Conservation (phyloP, 1,140 invertebrate genomes). For the Drosophila sp. region DNA sequence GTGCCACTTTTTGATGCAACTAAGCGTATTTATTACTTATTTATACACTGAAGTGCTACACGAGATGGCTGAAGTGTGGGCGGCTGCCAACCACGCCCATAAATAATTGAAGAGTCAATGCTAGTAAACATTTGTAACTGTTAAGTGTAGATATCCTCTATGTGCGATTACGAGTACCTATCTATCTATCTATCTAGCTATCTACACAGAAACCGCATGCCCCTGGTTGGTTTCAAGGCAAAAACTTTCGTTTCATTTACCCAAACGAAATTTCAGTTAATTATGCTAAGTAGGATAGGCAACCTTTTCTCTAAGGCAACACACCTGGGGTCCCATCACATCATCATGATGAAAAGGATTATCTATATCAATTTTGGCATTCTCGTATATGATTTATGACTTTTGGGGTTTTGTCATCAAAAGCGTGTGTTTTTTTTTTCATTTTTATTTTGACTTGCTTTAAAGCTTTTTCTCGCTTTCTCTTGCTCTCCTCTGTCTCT, state of each 20-base stretch:
- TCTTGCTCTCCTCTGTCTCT: neutral
- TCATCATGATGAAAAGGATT: constrained; percentile 15
- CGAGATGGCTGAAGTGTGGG: constrained; percentile 32
- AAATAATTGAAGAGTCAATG: constrained; percentile 67
- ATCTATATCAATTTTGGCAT: constrained; percentile 26
- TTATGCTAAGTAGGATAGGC: constrained; percentile 21
- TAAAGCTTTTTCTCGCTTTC: neutral
- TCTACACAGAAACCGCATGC: neutral
- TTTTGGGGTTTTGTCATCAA: constrained; percentile 31
- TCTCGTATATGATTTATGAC: constrained; percentile 54
- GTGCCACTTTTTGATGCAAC: constrained; percentile 76
- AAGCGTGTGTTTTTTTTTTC: neutral
- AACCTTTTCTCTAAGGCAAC: constrained; percentile 39
- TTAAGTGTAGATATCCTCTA: constrained; percentile 37
- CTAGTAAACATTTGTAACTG: constrained; percentile 54
- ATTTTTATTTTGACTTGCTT: constrained; percentile 21
- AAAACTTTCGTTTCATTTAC: constrained; percentile 8
- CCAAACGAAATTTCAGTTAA: constrained; percentile 4
- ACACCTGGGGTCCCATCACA: constrained; percentile 50
- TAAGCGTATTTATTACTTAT: constrained; percentile 81
- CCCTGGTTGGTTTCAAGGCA: neutral
- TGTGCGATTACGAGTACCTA: neutral
- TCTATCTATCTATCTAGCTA: too few species aligned
- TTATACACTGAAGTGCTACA: constrained; percentile 69
- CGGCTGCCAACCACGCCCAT: constrained; percentile 38